phyloP scores from a whole-genome alignment of 2,797 vertebrate species.

The Syngnathus acus region DNA sequence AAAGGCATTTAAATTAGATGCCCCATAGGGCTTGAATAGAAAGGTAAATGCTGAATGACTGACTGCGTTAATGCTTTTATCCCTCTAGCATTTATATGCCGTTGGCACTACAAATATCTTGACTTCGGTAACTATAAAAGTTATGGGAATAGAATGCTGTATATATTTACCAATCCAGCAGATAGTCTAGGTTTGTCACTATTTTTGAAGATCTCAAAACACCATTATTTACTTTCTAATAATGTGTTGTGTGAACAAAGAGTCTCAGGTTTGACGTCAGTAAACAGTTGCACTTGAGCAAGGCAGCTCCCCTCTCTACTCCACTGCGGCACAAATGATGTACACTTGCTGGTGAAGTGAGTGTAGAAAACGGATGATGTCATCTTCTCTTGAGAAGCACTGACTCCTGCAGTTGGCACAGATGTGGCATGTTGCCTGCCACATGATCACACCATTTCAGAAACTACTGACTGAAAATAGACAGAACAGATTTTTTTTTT shows the following conservation, averaged over 20 bases:
- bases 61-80: conserved; percentile 24
- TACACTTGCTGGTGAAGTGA: too few species aligned
- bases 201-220: neutral
- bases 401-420: neutral
- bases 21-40: conserved; percentile 40
- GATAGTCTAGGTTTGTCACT: neutral
- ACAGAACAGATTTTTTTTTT: neutral
- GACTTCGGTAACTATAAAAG: conserved; percentile 10
- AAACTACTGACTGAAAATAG: neutral
- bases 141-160: neutral
- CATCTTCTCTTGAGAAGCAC: conserved; percentile 12
- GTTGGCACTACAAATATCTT: conserved; percentile 17
- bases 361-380: conserved; percentile 7
- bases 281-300: neutral
- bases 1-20: conserved; percentile 23
- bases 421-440: neutral
- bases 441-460: neutral
- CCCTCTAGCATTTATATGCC: conserved; percentile 19
- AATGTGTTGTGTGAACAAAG: neutral
- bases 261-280: neutral
- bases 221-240: neutral
- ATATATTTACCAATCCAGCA: neutral
- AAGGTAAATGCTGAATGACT: conserved; percentile 39
- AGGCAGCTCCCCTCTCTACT: neutral
- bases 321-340: neutral